Conservation (phyloP, 2,888 invertebrate genomes). For the Anagyrus pseudococci region DNA sequence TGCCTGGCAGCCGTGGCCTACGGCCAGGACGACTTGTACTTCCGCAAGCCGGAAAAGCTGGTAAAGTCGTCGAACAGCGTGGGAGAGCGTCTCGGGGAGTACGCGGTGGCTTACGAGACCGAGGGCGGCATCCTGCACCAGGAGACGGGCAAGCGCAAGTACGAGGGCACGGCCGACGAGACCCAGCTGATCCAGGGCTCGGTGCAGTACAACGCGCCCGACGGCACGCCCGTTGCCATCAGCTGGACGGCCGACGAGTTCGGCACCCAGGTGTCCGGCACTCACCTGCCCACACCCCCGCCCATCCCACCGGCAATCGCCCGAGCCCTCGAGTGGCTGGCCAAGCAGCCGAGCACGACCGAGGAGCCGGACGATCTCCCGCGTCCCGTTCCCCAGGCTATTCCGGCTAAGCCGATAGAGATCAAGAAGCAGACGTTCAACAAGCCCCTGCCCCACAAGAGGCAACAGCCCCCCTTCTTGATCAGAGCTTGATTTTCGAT, state of each 20-base stretch:
- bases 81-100: slow-evolving; percentile 56
- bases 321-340: slow-evolving; percentile 57
- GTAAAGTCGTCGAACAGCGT: slow-evolving; percentile 51
- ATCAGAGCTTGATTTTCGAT: too few species aligned
- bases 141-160: slow-evolving; percentile 56
- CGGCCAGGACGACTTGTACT: slow-evolving; percentile 45
- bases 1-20: slow-evolving; percentile 11
- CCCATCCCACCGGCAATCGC: slow-evolving; percentile 58
- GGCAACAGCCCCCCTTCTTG: too few species aligned
- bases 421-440: slow-evolving; percentile 28
- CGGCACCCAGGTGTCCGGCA: slow-evolving; percentile 56
- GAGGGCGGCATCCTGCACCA: slow-evolving; percentile 58
- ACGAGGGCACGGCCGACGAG: slow-evolving; percentile 57
- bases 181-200: slow-evolving; percentile 59
- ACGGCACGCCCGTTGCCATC: slow-evolving; percentile 57
- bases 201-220: slow-evolving; percentile 59
- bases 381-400: background rate
- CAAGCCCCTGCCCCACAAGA: slow-evolving; percentile 30
- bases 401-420: background rate
- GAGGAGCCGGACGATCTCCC: slow-evolving; percentile 43
- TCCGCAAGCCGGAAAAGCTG: slow-evolving; percentile 56
- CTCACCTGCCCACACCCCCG: slow-evolving; percentile 57
- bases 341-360: slow-evolving; percentile 57
- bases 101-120: slow-evolving; percentile 57
- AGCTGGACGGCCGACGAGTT: slow-evolving; percentile 61